Evolutionary conservation across 2,888 invertebrate genomes (phyloP), one percentile per base, ranked within the genome.

Genomic region (Temnothorax unifasciatus): DNA sequence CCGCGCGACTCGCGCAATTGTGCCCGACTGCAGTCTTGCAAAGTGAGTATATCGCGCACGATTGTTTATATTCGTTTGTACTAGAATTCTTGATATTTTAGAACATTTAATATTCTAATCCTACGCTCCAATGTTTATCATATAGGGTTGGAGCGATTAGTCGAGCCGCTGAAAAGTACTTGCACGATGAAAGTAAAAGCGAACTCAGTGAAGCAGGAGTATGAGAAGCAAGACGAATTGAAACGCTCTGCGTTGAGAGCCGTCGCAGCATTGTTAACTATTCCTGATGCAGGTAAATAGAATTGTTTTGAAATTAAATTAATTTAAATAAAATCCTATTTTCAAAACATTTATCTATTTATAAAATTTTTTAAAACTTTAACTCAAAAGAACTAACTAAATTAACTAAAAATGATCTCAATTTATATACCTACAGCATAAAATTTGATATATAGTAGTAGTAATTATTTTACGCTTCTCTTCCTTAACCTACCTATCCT

Each of bases 171-270:
- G 79, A 97, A 98, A 90, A 97, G 97, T 63, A 99, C 99, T 13
- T 99, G 99, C 94, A 98, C 98, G 6, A 97, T 98, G 96, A 99
- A 99, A 96, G 99, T 99, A 68, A 99, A 99, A 95, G 98, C 99
- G 0, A 99, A 99, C 95, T 99, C 99, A 0, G 99, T 99, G 47
- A 99, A 99, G 95, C 99, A 99, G 94, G 99, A 99, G 95, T 99
- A 98, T 95, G 99, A 99, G 95, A 99, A 99, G 95, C 99, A 99
- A 95, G 99, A 99, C 94, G 99, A 99, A 95, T 96, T 99, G 29
- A 99, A 99, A 95, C 96, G 99, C 85, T 99, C 99, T 3, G 99
- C 99, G 0, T 96, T 99, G 94, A 96, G 99, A 90, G 99, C 99
- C n/a, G 98, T 99, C n/a, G 97, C 98, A 44, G 98, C 99, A 13